phyloP scores from a whole-genome alignment of 2,888 invertebrate genomes.

The Loripinus fragilis region DNA sequence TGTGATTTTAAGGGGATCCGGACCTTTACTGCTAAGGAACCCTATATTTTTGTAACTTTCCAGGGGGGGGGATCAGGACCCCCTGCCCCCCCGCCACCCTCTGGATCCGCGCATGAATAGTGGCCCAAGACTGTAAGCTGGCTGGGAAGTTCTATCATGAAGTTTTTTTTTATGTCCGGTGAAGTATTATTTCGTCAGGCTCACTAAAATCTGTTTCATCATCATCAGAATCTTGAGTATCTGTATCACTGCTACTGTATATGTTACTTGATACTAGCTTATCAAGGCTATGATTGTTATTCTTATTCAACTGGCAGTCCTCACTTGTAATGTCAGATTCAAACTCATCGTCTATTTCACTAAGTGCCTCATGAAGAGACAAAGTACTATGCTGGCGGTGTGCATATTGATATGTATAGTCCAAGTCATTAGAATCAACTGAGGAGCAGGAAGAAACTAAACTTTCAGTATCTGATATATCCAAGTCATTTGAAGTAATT shows the following conservation, averaged over 20 bases:
- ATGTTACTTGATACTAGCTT: not conserved
- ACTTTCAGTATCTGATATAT: conserved; percentile 12
- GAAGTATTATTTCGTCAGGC: not conserved
- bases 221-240: not conserved
- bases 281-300: not conserved
- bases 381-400: not conserved
- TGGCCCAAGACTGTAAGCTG: no score
- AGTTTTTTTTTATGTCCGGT: not conserved
- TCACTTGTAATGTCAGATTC: not conserved
- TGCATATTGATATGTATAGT: conserved; percentile 45
- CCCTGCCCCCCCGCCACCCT: no score
- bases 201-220: not conserved
- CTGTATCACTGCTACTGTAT: not conserved
- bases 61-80: no score
- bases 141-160: no score
- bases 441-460: conserved; percentile 39
- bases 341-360: no score
- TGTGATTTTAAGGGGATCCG: no score
- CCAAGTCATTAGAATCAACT: conserved; percentile 41
- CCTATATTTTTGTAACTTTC: no score
- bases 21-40: no score
- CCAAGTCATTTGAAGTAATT: not conserved
- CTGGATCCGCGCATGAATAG: no score
- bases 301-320: not conserved
- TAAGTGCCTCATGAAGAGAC: no score